phyloP scores from a whole-genome alignment of 2,888 invertebrate species.

The Agonum fuliginosum region DNA sequence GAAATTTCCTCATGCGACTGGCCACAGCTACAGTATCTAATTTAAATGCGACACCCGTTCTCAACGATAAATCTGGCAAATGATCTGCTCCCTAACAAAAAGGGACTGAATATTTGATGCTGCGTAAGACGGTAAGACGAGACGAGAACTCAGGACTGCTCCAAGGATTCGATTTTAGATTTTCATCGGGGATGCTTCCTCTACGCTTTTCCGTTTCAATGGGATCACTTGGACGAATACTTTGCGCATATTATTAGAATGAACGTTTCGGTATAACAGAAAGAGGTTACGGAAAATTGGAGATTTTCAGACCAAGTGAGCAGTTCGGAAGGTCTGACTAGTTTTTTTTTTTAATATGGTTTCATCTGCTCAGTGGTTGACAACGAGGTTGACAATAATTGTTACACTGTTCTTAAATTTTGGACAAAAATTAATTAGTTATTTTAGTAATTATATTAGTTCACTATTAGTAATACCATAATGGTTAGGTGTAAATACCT shows the following conservation, averaged over 20 bases:
- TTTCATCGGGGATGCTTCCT: conserved; percentile 29
- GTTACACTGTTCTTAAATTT: too few relatives aligned
- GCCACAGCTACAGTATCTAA: background rate
- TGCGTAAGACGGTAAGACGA: conserved; percentile 26
- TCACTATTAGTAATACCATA: too few relatives aligned
- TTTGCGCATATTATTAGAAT: conserved; percentile 14
- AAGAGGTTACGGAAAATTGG: background rate
- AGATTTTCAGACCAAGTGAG: background rate
- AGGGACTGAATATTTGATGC: conserved; percentile 35
- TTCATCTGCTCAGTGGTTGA: too few relatives aligned
- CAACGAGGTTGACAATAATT: too few relatives aligned
- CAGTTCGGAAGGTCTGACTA: background rate
- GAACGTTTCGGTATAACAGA: background rate
- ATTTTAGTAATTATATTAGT: too few relatives aligned
- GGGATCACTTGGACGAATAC: conserved; percentile 6
- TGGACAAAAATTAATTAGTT: too few relatives aligned
- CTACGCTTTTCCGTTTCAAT: conserved; percentile 13
- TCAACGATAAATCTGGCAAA: conserved; percentile 31
- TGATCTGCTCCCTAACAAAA: conserved; percentile 31
- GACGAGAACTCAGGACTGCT: too few relatives aligned
- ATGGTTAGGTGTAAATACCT: too few relatives aligned
- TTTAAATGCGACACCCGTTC: conserved; percentile 13
- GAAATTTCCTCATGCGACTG: too few relatives aligned
- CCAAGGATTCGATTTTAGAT: conserved; percentile 32
- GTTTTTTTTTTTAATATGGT: conserved; percentile 19